These are phyloP conservation scores for Xiphophorus maculatus DNA, from an alignment of 2,113 vertebrate species.

Conservation along the genomic window DNA sequence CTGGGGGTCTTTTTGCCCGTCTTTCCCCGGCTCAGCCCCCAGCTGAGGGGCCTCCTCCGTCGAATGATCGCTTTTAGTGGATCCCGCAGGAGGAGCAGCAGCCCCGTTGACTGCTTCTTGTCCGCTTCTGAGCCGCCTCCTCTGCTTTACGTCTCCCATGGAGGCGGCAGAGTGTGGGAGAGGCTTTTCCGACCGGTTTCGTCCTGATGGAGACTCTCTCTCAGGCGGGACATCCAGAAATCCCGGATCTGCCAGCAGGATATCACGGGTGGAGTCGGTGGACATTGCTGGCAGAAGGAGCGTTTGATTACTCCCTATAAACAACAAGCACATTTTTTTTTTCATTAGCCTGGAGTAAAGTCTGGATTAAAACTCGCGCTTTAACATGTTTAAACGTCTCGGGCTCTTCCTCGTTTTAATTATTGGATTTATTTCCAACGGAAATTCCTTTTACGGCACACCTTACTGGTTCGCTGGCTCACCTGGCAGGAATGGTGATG, in stretches of 20 bases:
- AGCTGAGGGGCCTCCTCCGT: not conserved
- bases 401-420: not conserved
- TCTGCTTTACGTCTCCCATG: conserved; percentile 13
- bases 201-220: conserved; percentile 32
- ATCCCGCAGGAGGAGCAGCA: not conserved
- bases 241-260: conserved; percentile 80
- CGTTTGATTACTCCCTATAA: not conserved
- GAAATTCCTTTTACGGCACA: conserved; percentile 1
- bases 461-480: not conserved
- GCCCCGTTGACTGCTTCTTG: conserved; percentile 1
- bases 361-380: conserved; percentile 16
- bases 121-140: not conserved
- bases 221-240: conserved; percentile 64
- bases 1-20: not conserved
- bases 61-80: not conserved
- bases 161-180: conserved; percentile 4
- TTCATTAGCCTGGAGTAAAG: not conserved
- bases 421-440: not conserved
- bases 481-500: conserved; percentile 38
- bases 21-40: not conserved
- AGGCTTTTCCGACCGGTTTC: conserved; percentile 17
- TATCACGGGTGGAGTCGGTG: conserved; percentile 79
- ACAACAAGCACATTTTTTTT: not conserved
- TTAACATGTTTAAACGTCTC: not conserved
- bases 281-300: conserved; percentile 66